A percentile compares a stretch with the other conserved stretches of the same genome.
These are phyloP conservation scores for Acrossocheilus fasciatus DNA, from an alignment of 2,797 vertebrate species.

Conservation along the genomic window DNA sequence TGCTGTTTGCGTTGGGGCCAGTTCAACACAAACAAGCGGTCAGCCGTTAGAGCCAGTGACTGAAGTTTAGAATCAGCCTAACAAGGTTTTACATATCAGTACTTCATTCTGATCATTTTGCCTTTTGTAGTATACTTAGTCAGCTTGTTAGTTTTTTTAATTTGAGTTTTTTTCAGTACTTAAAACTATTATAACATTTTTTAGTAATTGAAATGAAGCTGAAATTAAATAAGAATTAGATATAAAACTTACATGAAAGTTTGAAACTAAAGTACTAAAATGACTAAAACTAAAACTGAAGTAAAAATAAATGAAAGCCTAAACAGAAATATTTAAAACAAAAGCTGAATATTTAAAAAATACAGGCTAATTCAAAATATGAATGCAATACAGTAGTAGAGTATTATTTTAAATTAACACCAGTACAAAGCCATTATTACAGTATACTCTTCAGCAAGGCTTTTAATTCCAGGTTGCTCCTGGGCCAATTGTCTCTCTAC, in stretches of 20 bases:
- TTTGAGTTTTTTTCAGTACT: no score
- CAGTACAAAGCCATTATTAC: background rate
- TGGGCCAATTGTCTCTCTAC: background rate
- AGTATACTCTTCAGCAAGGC: background rate
- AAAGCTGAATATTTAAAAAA: background rate
- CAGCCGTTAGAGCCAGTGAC: constrained; percentile 31
- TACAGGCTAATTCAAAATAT: background rate
- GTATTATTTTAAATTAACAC: background rate
- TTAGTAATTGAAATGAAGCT: no score
- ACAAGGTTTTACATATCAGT: background rate
- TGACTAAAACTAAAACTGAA: background rate
- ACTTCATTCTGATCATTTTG: background rate
- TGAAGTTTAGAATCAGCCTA: constrained; percentile 34
- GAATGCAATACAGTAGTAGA: background rate
- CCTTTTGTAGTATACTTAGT: background rate
- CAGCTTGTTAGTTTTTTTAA: background rate
- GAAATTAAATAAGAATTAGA: background rate
- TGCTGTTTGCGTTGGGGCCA: constrained; percentile 56
- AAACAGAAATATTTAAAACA: background rate
- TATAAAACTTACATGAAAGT: background rate
- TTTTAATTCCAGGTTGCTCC: constrained; percentile 15
- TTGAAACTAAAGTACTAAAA: background rate
- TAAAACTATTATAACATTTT: no score
- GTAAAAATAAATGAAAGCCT: background rate
- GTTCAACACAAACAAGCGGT: constrained; percentile 60